These are phyloP conservation scores for Colistium nudipinnis DNA, from an alignment of 2,113 vertebrate species.

Conservation along the genomic window DNA sequence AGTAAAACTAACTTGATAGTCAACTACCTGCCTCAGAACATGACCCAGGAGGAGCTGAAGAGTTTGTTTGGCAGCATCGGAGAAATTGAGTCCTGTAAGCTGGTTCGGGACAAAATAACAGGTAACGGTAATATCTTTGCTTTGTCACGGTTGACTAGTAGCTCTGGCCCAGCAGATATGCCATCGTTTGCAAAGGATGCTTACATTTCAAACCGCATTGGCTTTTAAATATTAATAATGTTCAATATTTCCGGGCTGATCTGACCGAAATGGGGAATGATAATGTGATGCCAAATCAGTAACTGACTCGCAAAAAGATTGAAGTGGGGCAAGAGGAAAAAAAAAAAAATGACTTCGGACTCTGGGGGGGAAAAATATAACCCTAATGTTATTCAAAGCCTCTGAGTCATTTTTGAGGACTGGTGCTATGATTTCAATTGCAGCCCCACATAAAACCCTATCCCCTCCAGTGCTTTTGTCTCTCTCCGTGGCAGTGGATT, in stretches of 20 bases:
- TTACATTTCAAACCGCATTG: conserved; percentile 6
- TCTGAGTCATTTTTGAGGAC: conserved; percentile 48
- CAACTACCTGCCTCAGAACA: conserved; percentile 98
- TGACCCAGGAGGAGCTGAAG: conserved; percentile 97
- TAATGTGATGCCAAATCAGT: too few relatives aligned
- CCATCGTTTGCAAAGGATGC: too few relatives aligned
- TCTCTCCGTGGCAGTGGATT: conserved; percentile 65
- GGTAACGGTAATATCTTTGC: conserved; percentile 81
- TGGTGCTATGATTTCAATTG: conserved; percentile 53
- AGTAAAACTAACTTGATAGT: conserved; percentile 99
- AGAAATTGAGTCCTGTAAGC: conserved; percentile 98
- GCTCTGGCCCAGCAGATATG: not conserved
- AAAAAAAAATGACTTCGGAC: conserved; percentile 31
- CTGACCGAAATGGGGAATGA: too few relatives aligned
- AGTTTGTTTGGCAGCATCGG: conserved; percentile 97
- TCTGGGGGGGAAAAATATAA: conserved; percentile 16
- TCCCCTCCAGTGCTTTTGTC: conserved; percentile 66
- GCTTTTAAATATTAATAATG: conserved; percentile 36
- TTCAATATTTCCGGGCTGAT: conserved; percentile 36
- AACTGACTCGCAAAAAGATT: too few relatives aligned
- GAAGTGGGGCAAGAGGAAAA: conserved; percentile 30
- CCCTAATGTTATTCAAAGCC: conserved; percentile 64
- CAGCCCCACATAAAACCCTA: conserved; percentile 44
- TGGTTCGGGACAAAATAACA: conserved; percentile 98
- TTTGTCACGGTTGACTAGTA: not conserved